phyloP scores from a whole-genome alignment of 1,140 invertebrate genomes.

The Gonioctena quinquepunctata region DNA sequence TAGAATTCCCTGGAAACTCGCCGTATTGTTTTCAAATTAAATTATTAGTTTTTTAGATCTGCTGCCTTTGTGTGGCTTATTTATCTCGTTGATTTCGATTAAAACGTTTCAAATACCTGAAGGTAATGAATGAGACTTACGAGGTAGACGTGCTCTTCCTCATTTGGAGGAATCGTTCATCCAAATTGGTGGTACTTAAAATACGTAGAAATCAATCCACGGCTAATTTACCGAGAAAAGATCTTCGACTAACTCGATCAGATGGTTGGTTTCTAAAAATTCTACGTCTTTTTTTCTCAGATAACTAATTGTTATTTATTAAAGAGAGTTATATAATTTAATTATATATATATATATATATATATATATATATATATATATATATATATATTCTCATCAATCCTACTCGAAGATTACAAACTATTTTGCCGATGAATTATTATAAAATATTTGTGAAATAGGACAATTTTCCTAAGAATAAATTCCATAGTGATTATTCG shows the following conservation, averaged over 20 bases:
- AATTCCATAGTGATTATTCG: too few species aligned
- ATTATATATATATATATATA: neutral
- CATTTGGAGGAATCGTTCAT: slow-evolving; percentile 28
- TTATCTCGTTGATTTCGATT: slow-evolving; percentile 30
- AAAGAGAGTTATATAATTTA: neutral
- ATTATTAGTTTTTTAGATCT: slow-evolving; percentile 32
- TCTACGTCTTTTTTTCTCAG: neutral
- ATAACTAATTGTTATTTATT: neutral
- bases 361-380: neutral
- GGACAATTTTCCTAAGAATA: too few species aligned
- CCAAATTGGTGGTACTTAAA: slow-evolving; percentile 34
- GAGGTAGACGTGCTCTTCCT: slow-evolving; percentile 32
- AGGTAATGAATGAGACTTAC: slow-evolving; percentile 34
- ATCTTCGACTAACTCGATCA: neutral
- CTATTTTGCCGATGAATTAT: too few species aligned
- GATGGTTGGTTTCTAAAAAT: neutral
- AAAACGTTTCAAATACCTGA: slow-evolving; percentile 35
- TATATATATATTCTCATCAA: neutral
- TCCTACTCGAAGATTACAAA: too few species aligned
- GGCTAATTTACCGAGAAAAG: neutral
- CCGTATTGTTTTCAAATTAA: slow-evolving; percentile 37
- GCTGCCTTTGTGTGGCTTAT: slow-evolving; percentile 32
- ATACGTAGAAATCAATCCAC: slow-evolving; percentile 29
- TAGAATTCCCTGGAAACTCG: neutral
- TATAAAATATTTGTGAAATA: too few species aligned